Base-by-base conservation (phyloP, 2,797 vertebrate species). In the Apodemus agrarius region DNA sequence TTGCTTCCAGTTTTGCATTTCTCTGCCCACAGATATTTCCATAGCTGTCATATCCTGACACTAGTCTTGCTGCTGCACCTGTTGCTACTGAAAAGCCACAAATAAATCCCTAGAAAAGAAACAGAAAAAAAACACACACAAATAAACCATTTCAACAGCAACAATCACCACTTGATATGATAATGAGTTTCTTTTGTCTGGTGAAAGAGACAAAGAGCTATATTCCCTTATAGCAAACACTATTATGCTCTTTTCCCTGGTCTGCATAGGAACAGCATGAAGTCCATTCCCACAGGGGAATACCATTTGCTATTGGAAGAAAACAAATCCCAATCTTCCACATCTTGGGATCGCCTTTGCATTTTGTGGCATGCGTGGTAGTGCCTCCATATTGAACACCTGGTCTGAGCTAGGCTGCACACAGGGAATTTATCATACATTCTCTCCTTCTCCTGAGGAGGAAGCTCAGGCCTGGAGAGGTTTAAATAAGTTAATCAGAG, bases 1-100 rank as follows among this genome's bases (percentile, higher is more conserved):
- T 98, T 92, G 98, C 99, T 91, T 99, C 99, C 72, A 99, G 98
- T 93, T 98, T 99, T 90, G 99, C 98, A 93, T 99, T 99, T 98
- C 98, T 99, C 95, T 99, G 99, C 91, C 99, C 99, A 95, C 99
- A 99, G 78, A 99, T 99, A 99, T 99, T 99, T 97, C 99, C 99
- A 2, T 99, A 99, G 98, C 99, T 99, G 99, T 99, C 99, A 97
- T 99, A 99, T 95, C 99, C 99, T 24, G 98, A 99, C 90, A 99
- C 98, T 82, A 99, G 99, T 97, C 99, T 99, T 67, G 99, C 99
- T 78, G 99, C 99, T 97, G 99, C 99, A 97, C 99, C 99, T 84
- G 99, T 99, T 98, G 98, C 99, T 98, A 99, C 98, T 97, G 99
- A 99, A 99, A 99, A 99, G 97, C 99, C 99, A 98, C 99, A 99